A percentile compares a stretch with the other conserved stretches of the same genome.
These are phyloP conservation scores for Pithys albifrons DNA, from an alignment of 2,113 vertebrate species.

Conservation along the genomic window DNA sequence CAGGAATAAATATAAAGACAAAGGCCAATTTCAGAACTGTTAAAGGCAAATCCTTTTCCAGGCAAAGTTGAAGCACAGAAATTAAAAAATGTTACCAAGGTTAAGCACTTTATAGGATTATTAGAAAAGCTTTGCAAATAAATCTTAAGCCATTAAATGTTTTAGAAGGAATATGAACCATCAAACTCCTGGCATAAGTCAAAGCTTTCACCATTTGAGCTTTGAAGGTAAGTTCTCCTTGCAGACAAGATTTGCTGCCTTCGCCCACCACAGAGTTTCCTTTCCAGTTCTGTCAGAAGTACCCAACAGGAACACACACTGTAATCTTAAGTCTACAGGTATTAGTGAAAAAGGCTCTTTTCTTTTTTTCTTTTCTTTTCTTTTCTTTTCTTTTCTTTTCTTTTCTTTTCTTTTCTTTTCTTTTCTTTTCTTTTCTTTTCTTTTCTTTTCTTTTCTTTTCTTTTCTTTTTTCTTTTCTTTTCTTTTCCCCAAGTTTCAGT, in stretches of 20 bases:
- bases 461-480: not conserved
- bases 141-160: not conserved
- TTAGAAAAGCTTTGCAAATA: conserved; percentile 28
- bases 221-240: not conserved
- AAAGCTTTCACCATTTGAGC: not conserved
- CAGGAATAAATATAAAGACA: not conserved
- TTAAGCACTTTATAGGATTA: conserved; percentile 16
- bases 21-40: not conserved
- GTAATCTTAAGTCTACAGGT: not conserved
- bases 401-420: not conserved
- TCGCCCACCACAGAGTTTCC: not conserved
- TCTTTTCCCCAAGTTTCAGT: not conserved
- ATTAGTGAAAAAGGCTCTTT: not conserved
- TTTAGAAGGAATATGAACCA: not conserved
- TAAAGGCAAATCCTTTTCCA: not conserved
- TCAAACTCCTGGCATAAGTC: not conserved
- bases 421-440: no score
- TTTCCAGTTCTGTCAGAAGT: not conserved
- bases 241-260: not conserved
- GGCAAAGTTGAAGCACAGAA: not conserved
- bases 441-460: no score
- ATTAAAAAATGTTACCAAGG: not conserved
- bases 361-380: no score
- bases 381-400: no score
- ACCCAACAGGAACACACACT: not conserved